Evolutionary conservation across 92 coral and sea anemone species (phyloP).

Genomic region (Meandrina meandrites): DNA sequence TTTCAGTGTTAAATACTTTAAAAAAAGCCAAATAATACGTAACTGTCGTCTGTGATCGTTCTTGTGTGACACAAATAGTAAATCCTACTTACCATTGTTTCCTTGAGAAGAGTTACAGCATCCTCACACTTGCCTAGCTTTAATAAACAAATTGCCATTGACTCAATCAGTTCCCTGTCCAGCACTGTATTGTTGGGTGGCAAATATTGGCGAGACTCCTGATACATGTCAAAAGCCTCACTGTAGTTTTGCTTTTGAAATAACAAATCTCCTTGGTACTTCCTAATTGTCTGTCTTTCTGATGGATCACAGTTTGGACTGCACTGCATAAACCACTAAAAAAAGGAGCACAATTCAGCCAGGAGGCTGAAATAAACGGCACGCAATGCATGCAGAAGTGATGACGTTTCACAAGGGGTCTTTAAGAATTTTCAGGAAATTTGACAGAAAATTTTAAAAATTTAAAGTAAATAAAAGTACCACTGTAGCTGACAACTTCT

Average conservation of each 20-base stretch:
- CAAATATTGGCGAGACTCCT: conserved; percentile 28
- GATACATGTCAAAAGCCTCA: conserved; percentile 52
- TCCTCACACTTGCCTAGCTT: conserved; percentile 60
- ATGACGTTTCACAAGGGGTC: too few species aligned
- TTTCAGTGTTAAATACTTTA: too few species aligned
- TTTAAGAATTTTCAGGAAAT: too few species aligned
- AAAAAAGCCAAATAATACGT: too few species aligned
- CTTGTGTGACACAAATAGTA: too few species aligned
- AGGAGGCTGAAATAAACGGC: too few species aligned
- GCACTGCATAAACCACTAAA: conserved; percentile 62
- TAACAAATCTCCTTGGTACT: conserved; percentile 73
- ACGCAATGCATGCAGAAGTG: too few species aligned
- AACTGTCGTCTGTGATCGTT: too few species aligned
- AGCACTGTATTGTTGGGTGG: conserved; percentile 47
- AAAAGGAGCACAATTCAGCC: background rate
- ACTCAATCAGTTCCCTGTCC: conserved; percentile 73
- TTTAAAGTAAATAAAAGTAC: too few species aligned
- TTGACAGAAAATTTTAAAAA: too few species aligned
- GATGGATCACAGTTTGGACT: conserved; percentile 21
- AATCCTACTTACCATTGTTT: conserved; percentile 27
- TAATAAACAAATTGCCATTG: conserved; percentile 63
- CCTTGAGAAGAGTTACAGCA: conserved; percentile 42
- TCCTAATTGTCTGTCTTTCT: conserved; percentile 57
- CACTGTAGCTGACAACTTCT: too few species aligned
- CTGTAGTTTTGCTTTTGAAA: conserved; percentile 40